Evolutionary conservation across 2,113 vertebrate genomes (phyloP).

Genomic region (Natator depressus): DNA sequence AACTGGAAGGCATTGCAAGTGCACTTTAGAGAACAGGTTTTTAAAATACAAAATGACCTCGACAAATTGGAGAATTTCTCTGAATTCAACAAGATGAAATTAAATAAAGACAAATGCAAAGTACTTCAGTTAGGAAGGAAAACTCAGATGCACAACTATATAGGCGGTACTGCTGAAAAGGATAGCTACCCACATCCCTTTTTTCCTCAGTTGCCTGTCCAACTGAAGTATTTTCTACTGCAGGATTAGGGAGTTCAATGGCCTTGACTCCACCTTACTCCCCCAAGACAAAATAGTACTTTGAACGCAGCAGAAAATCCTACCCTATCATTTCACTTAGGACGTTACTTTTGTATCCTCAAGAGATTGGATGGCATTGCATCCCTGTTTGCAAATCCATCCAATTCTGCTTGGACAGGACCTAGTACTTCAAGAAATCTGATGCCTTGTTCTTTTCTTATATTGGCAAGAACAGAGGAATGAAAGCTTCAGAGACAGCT

Average conservation of each 20-base stretch:
- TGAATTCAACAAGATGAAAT: too few species aligned
- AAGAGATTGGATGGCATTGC: not conserved
- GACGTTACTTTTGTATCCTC: not conserved
- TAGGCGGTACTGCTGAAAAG: too few species aligned
- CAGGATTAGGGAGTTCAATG: not conserved
- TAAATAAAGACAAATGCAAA: too few species aligned
- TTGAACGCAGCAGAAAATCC: not conserved
- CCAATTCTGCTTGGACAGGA: not conserved
- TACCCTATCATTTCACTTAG: not conserved
- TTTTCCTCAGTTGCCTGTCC: not conserved
- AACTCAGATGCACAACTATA: too few species aligned
- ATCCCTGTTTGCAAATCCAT: not conserved
- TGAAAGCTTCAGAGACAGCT: not conserved
- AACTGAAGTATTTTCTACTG: not conserved
- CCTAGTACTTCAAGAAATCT: not conserved
- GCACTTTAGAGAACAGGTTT: too few species aligned
- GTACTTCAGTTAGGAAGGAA: too few species aligned
- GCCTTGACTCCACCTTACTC: not conserved
- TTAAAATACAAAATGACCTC: too few species aligned
- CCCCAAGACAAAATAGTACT: not conserved
- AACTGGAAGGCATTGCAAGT: too few species aligned
- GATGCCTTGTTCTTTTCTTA: not conserved
- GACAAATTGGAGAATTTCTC: too few species aligned
- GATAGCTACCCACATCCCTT: not conserved
- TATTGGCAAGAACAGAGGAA: not conserved